Base-by-base conservation (phyloP, 2,888 invertebrate species). In the Napeogenes sylphis region DNA sequence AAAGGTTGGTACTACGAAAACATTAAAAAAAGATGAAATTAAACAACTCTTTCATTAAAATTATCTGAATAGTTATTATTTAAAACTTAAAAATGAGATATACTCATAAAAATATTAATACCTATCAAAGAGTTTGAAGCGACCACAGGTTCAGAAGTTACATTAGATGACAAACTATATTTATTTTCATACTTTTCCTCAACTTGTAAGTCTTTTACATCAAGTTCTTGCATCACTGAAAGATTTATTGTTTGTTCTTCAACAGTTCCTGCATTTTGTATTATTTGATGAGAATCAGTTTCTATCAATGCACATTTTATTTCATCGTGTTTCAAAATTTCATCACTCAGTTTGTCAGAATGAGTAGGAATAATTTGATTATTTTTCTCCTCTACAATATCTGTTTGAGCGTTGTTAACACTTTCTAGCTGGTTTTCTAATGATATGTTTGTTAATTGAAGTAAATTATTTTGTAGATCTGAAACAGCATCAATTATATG, bases 381-480 rank as follows among this genome's bases (percentile, higher is more conserved):
- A 30, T 30, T 30, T 51, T 30, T 30, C 21, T 30, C 30, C 30
- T 51, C 10, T 10, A 30, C 30, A 51, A 12, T 2, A 12, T 42
- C 42, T 42, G 10, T n/a, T 51, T 51, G 21, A 51, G 51, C 30
- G 8, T 4, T 30, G 3, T 30, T 51, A 30, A 8, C 12, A 51
- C 10, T 21, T 42, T 42, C 13, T 33, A 14, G 30, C 45, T 32
- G 14, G 14, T 21, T 55, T 56, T 62, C 46, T 33, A 13, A 53
- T 14, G 13, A 53, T n/a, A 35, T 35, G 4, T 78, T 75, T 46
- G 78, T 78, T 1, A 83, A 75, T 21, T 75, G 74, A 0, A 71
- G 70, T 70, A 87, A 79, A 67, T 85, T 81, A 55, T 78, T 75
- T 73, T 84, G 81, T 64, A 88, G 68, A 60, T 81, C 78, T 13